Evolutionary conservation across 2,888 invertebrate genomes (phyloP).

Genomic region (Eucera pruinosa): DNA sequence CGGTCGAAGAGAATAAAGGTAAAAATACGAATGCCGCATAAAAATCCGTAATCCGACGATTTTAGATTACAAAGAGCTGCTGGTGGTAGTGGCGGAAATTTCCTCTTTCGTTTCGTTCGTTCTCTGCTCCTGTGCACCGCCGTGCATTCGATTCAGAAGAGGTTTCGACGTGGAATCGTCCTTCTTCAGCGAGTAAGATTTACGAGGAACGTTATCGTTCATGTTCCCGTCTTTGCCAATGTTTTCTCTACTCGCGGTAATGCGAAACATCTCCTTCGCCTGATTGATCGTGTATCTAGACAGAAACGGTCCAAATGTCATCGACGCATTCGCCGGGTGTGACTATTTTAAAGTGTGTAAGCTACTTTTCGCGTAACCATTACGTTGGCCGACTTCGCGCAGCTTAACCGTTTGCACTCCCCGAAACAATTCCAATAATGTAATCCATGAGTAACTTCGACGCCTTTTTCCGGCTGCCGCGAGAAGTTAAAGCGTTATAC

Average conservation of each 20-base stretch:
- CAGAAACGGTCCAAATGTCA: neutral
- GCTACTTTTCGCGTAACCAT: no score
- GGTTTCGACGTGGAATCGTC: conserved; percentile 61
- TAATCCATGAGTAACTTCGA: no score
- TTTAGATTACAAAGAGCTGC: conserved; percentile 53
- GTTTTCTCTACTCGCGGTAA: conserved; percentile 56
- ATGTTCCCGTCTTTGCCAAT: conserved; percentile 30
- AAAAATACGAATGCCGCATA: no score
- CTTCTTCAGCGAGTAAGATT: conserved; percentile 49
- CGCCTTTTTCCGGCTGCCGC: no score
- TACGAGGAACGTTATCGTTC: conserved; percentile 49
- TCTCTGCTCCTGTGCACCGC: conserved; percentile 63
- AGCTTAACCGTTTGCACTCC: no score
- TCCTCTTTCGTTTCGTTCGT: conserved; percentile 57
- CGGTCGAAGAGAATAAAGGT: no score
- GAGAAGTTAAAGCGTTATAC: no score
- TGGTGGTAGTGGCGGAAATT: conserved; percentile 68
- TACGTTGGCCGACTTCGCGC: no score
- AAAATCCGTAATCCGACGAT: no score
- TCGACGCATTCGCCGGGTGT: no score
- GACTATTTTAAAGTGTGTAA: no score
- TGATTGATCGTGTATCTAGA: conserved; percentile 70
- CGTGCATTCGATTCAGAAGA: conserved; percentile 63
- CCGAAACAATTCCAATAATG: no score
- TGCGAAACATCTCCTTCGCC: conserved; percentile 72